phyloP scores from a whole-genome alignment of 35 echinoderm and acorn worm species.

The Eucidaris tribuloides region DNA sequence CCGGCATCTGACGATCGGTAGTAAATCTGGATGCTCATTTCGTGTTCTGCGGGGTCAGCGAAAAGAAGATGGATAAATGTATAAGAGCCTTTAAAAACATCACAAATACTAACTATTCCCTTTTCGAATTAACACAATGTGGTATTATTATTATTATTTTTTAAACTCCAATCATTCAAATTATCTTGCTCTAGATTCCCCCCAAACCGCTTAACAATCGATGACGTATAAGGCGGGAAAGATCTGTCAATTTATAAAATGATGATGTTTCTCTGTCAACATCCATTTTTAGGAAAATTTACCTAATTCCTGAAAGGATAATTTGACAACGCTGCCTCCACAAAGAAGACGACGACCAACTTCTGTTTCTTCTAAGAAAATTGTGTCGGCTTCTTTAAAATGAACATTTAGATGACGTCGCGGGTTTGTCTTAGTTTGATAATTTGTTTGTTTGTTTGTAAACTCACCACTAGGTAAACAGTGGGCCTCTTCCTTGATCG shows the following conservation, averaged over 20 bases:
- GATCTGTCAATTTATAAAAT: too few relatives aligned
- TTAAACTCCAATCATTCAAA: neutral
- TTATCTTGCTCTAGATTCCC: neutral
- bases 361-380: too few relatives aligned
- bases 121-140: neutral
- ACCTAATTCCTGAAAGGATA: too few relatives aligned
- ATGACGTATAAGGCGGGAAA: neutral
- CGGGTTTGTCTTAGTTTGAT: too few relatives aligned
- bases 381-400: too few relatives aligned
- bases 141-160: neutral
- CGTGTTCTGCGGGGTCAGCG: constrained; percentile 23
- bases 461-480: constrained; percentile 17
- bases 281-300: too few relatives aligned
- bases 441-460: too few relatives aligned
- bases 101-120: neutral
- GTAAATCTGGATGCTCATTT: constrained; percentile 47
- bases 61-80: neutral
- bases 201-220: neutral
- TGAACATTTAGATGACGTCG: too few relatives aligned
- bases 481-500: neutral
- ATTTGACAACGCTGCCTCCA: too few relatives aligned
- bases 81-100: neutral
- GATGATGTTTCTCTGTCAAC: too few relatives aligned
- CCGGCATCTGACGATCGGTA: constrained; percentile 42
- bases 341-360: too few relatives aligned